Conservation (phyloP, 2,888 invertebrate species). For the Archips xylosteana region DNA sequence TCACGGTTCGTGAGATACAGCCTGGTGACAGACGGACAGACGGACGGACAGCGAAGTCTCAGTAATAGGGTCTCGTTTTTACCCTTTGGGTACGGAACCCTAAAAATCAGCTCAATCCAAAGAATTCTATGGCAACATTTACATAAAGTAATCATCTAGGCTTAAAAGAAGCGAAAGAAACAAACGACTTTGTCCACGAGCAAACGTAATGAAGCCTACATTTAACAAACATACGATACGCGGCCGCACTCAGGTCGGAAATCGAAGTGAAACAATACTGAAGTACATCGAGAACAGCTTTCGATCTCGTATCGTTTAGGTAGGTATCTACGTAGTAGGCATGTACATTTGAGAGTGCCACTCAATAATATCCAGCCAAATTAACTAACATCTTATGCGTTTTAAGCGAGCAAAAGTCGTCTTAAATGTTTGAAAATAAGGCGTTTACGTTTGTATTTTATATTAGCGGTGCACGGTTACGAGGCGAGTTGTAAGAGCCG, state of each 20-base stretch:
- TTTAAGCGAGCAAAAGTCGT: conserved; percentile 4
- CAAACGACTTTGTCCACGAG: conserved; percentile 24
- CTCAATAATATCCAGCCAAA: conserved; percentile 33
- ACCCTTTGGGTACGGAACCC: no score
- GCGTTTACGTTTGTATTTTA: not conserved
- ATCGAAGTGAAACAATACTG: conserved; percentile 26
- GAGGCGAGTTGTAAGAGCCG: conserved; percentile 39
- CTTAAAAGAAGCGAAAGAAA: conserved; percentile 26
- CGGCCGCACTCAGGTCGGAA: not conserved
- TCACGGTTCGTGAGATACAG: no score
- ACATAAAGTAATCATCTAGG: conserved; percentile 1
- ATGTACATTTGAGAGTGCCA: conserved; percentile 21
- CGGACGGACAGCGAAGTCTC: no score
- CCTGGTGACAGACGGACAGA: no score
- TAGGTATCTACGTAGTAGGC: conserved; percentile 17
- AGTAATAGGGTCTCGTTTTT: no score
- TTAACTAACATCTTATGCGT: not conserved
- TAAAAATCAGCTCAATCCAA: no score
- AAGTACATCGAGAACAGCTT: conserved; percentile 28
- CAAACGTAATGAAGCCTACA: conserved; percentile 1
- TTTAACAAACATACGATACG: not conserved
- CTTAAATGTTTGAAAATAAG: conserved; percentile 19
- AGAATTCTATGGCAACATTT: not conserved
- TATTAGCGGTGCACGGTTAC: conserved; percentile 25
- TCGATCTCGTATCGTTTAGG: conserved; percentile 34